A percentile compares a stretch with the other conserved stretches of the same genome.
Evolutionary conservation across 2,888 invertebrate genomes (phyloP).

Genomic region (Polyploca ridens): DNA sequence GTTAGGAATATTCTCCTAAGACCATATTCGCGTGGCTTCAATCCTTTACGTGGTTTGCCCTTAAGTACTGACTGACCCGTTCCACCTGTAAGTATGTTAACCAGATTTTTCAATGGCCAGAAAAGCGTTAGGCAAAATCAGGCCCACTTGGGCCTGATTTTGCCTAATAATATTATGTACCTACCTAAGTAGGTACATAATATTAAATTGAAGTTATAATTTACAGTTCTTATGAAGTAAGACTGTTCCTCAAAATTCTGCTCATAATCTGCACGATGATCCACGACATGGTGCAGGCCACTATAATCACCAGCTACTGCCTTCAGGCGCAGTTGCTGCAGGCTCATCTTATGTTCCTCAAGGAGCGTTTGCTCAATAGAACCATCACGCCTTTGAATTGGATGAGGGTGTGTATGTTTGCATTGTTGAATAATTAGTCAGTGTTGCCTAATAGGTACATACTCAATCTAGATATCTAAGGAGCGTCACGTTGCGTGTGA

Average conservation of each 20-base stretch:
- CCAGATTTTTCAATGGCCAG: too few relatives aligned
- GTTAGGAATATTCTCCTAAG: too few relatives aligned
- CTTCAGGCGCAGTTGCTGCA: constrained; percentile 91
- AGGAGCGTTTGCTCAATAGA: constrained; percentile 89
- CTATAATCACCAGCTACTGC: constrained; percentile 92
- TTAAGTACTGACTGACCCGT: too few relatives aligned
- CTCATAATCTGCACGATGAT: constrained; percentile 88
- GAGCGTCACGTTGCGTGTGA: too few relatives aligned
- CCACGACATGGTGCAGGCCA: constrained; percentile 93
- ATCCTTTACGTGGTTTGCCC: too few relatives aligned
- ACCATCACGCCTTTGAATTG: constrained; percentile 89
- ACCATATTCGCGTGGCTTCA: too few relatives aligned
- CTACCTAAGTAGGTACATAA: not conserved
- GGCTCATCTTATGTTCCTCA: constrained; percentile 89
- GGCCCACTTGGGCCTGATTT: too few relatives aligned
- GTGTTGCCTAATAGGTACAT: too few relatives aligned
- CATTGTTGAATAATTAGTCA: not conserved
- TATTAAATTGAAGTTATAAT: not conserved
- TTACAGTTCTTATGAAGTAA: constrained; percentile 77
- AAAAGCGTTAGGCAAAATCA: too few relatives aligned
- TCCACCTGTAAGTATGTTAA: too few relatives aligned
- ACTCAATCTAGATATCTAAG: too few relatives aligned
- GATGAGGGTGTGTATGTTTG: constrained; percentile 87
- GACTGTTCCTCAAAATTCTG: constrained; percentile 82
- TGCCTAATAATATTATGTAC: too few relatives aligned